Base-by-base conservation (phyloP, 2,113 vertebrate species). In the Drymodes brunneopygia region DNA sequence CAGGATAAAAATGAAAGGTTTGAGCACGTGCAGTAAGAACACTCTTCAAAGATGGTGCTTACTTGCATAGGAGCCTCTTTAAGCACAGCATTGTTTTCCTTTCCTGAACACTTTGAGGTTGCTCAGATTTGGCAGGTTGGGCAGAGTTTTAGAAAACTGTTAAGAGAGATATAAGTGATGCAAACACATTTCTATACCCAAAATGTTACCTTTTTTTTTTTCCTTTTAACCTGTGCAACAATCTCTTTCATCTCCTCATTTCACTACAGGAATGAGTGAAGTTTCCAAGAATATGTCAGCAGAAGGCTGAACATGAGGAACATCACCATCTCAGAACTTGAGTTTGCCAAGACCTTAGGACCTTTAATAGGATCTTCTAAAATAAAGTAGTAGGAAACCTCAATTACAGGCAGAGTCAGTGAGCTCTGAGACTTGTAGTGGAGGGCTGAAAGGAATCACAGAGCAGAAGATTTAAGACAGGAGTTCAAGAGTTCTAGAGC, bases 11-110 rank as follows among this genome's bases (percentile, higher is more conserved):
- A 38, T 15, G 11, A 73, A 60, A 77, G 8, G 16, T 60, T 64
- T 79, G 65, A 70, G 16, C 20, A 36, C 1, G 1, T 0, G 0
- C 24, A 42, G 31, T 61, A 48, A 80, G 23, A 33, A 50, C 38
- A 56, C 12, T 80, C n/a, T 88, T 72, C 42, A 53, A 56, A 61
- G 22, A 15, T 1, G 1, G 31, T 31, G 28, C 31, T 45, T 69
- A 15, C 15, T 69, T 56, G 24, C 36, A 53, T 8, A 65, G 51
- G 33, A 70, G 13, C 21, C 28, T 79, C 38, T 72, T 48, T 25
- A 47, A 35, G 48, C 38, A 19, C 6, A n/a, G 23, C 7, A 19
- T 23, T 58, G 23, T 9, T 44, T 35, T 50, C 20, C 24, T 45
- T 33, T 22, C 24, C 33, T 47, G 48, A 60, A 10, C 29, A 9